Evolutionary conservation across 2,888 invertebrate species (phyloP).

Genomic region (Ennomos erosarius): DNA sequence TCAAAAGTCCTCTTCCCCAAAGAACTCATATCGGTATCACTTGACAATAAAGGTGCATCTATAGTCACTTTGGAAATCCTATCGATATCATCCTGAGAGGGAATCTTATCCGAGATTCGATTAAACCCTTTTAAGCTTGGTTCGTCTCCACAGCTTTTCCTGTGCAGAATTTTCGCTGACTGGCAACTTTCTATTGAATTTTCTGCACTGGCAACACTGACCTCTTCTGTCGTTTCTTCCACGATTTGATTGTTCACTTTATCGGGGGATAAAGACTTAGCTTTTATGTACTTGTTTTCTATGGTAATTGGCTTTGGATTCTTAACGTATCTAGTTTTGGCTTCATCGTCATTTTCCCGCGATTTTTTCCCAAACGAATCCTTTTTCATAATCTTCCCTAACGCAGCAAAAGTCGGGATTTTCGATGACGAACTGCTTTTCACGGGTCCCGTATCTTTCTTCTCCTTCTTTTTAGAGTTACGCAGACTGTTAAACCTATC

Average conservation of each 20-base stretch:
- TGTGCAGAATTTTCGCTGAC: conserved; percentile 58
- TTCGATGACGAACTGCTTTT: conserved; percentile 79
- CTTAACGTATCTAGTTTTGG: conserved; percentile 71
- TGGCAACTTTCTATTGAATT: conserved; percentile 42
- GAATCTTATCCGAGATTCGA: conserved; percentile 81
- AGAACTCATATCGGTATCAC: conserved; percentile 87
- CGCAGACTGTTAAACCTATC: conserved; percentile 78
- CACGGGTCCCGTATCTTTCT: conserved; percentile 60
- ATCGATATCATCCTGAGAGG: conserved; percentile 94
- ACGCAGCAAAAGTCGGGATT: conserved; percentile 79
- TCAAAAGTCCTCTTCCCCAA: conserved; percentile 92
- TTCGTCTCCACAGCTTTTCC: conserved; percentile 81
- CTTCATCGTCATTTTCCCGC: conserved; percentile 63
- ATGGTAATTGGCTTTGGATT: conserved; percentile 61
- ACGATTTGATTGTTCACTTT: conserved; percentile 62
- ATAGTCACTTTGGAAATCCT: conserved; percentile 95
- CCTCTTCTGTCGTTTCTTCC: conserved; percentile 56
- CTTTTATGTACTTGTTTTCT: conserved; percentile 78
- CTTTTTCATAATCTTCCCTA: conserved; percentile 81
- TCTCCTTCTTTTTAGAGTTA: conserved; percentile 75
- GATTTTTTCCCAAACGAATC: conserved; percentile 74
- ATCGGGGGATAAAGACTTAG: conserved; percentile 74
- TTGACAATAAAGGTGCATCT: conserved; percentile 91
- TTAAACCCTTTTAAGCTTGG: conserved; percentile 65
- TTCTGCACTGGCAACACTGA: conserved; percentile 34